Percentiles rank a stretch among this genome's conserved stretches.
These are phyloP conservation scores for Rhabdornis inornatus DNA, from an alignment of 2,113 vertebrate genomes.

Conservation along the genomic window DNA sequence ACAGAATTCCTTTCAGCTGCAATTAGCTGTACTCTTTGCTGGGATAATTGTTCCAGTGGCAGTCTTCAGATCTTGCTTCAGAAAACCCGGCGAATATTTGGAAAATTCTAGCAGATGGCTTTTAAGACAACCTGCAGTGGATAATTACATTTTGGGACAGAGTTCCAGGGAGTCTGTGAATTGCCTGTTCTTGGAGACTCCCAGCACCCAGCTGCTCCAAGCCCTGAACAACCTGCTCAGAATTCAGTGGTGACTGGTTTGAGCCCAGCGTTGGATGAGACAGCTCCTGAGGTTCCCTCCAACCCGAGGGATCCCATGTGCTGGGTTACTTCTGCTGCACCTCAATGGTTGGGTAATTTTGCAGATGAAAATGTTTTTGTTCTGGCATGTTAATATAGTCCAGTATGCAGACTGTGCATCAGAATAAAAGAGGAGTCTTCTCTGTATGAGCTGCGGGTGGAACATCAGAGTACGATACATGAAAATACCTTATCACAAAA, in stretches of 20 bases:
- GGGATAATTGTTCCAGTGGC: not conserved
- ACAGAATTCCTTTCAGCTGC: not conserved
- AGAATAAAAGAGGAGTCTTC: not conserved
- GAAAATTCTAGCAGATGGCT: not conserved
- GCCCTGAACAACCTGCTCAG: not conserved
- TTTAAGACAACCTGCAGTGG: not conserved
- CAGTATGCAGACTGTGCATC: not conserved
- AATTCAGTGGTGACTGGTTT: not conserved
- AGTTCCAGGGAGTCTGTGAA: not conserved
- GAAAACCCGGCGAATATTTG: fast-evolving
- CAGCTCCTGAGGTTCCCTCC: not conserved
- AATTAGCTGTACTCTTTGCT: not conserved
- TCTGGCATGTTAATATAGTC: not conserved
- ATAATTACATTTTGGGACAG: not conserved
- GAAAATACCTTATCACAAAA: not conserved
- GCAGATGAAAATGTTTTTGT: not conserved
- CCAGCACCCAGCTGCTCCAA: not conserved
- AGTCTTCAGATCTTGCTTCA: not conserved
- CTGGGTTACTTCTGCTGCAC: not conserved
- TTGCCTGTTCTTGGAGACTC: not conserved
- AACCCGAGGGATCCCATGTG: fast-evolving
- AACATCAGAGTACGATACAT: not conserved
- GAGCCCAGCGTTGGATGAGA: not conserved
- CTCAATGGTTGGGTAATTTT: not conserved
- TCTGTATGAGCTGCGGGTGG: not conserved